Evolutionary conservation across 2,113 vertebrate species (phyloP), one percentile per base, ranked within the genome.

Genomic region (Dunckerocampus dactyliophorus): DNA sequence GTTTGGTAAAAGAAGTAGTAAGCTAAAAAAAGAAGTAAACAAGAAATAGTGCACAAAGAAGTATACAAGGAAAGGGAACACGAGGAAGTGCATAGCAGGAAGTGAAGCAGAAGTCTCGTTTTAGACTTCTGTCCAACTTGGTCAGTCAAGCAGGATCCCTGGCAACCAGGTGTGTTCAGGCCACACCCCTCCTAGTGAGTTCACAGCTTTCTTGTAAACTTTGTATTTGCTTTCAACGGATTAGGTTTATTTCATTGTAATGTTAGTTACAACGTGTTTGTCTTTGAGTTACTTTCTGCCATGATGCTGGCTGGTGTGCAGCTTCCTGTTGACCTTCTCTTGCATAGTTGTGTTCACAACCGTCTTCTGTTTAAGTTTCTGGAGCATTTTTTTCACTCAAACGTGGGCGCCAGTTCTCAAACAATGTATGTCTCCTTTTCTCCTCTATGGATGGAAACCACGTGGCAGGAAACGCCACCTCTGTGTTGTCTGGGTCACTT

Each of bases 381-480:
- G 31, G 1, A 5, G 4, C 4, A 34, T 34, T 34, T 34, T 20
- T 22, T 59, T 37, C 47, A 49, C 45, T 51, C 13, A 3, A 22
- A 51, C 8, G 12, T 24, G 0, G 21, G 12, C 48, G 11, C 12
- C 19, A 10, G 7, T 3, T 2, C 47, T 48, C 47, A 13, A 6
- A 50, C 20, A 5, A 6, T 12, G 42, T 22, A n/a, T 31, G 43
- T 65, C 46, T 55, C 54, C 17, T 54, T 55, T 62, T 74, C 7
- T 34, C 3, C 67, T 42, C 68, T 64, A 88, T 89, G 87, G 84
- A 86, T 54, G 72, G 19, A 67, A 47, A 74, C 22, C 0, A 21
- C 49, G 22, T 46, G 2, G 21, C 54, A 80, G 85, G 83, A 90
- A 88, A 65, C 85, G 63, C 76, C 71, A 73, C 24, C 17, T 15